Evolutionary conservation across 2,888 invertebrate species (phyloP).

Genomic region (Parnassius orleans): DNA sequence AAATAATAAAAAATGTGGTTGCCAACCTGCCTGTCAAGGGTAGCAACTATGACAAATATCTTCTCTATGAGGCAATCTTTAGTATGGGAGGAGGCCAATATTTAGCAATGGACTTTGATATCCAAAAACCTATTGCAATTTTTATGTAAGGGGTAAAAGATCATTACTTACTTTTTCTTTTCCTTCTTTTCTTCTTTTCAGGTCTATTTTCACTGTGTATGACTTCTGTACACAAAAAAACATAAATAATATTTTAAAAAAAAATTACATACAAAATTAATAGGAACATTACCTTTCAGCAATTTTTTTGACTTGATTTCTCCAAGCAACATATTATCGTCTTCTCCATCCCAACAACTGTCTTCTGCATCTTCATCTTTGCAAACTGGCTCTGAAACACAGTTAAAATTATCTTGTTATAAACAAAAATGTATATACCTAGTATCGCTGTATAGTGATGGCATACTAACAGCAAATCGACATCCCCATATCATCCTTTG

Average conservation of each 20-base stretch:
- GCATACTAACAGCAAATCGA: too few species aligned
- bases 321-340: constrained; percentile 54
- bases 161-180: constrained; percentile 53
- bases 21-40: too few species aligned
- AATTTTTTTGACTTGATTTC: constrained; percentile 30
- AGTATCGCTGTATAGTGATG: too few species aligned
- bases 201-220: constrained; percentile 37
- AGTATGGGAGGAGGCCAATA: too few species aligned
- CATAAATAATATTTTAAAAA: background rate
- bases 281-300: constrained; percentile 9
- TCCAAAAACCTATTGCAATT: background rate
- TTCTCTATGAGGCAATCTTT: too few species aligned
- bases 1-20: too few species aligned
- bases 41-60: too few species aligned
- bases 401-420: background rate
- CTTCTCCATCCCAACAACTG: constrained; percentile 65
- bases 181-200: constrained; percentile 62
- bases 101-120: too few species aligned
- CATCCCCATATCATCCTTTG: too few species aligned
- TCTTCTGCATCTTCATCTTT: constrained; percentile 45
- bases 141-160: background rate
- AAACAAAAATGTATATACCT: too few species aligned
- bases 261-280: background rate
- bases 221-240: constrained; percentile 37
- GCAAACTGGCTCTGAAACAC: constrained; percentile 43